Evolutionary conservation across 1,140 invertebrate genomes (phyloP).

Genomic region (Neotoxoptera formosana): DNA sequence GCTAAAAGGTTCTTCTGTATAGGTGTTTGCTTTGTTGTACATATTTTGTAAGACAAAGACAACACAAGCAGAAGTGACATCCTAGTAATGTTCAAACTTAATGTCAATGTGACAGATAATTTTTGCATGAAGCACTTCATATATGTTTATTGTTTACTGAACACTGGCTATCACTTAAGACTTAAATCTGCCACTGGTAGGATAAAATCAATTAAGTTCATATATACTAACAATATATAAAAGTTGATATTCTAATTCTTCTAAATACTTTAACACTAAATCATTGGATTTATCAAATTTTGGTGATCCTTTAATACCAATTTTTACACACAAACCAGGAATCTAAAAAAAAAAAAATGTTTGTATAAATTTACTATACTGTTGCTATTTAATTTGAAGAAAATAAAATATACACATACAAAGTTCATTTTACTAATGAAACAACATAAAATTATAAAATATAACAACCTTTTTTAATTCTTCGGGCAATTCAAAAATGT

Average conservation of each 20-base stretch:
- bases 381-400: not conserved
- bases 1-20: no score
- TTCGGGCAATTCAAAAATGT: constrained; percentile 10
- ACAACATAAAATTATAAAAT: not conserved
- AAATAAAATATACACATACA: not conserved
- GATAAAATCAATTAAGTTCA: not conserved
- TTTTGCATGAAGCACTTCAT: no score
- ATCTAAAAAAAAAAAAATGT: not conserved
- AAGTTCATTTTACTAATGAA: not conserved
- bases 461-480: constrained; percentile 24
- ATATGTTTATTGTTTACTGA: no score
- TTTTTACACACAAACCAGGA: not conserved
- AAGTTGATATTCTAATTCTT: not conserved
- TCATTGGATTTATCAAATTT: not conserved
- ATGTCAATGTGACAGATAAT: no score
- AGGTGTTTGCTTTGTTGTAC: no score
- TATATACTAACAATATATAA: constrained; percentile 22
- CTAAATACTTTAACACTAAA: not conserved
- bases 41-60: no score
- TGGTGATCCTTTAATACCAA: constrained; percentile 29
- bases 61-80: no score
- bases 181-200: not conserved
- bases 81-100: no score
- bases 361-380: not conserved
- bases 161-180: no score